Percentiles rank a stretch among this genome's conserved stretches.
Evolutionary conservation across 2,888 invertebrate species (phyloP).

Genomic region (Eupeodes latifasciatus): DNA sequence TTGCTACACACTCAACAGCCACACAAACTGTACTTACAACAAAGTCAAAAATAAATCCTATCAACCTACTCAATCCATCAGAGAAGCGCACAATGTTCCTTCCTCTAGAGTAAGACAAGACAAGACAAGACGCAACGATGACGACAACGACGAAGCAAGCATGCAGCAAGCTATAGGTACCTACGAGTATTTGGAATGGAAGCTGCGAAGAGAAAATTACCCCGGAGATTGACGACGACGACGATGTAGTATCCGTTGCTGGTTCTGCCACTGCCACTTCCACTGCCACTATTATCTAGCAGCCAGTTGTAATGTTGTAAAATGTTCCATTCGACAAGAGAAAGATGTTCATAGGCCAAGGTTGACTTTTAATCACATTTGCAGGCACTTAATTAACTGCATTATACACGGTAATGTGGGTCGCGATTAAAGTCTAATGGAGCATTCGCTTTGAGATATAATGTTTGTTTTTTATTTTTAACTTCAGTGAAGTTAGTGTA

Average conservation of each 20-base stretch:
- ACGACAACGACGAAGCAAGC: no score
- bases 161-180: no score
- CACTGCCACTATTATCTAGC: not conserved
- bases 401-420: slow-evolving; percentile 54
- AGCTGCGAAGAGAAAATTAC: slow-evolving; percentile 37
- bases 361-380: slow-evolving; percentile 68
- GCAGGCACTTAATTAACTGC: slow-evolving; percentile 67
- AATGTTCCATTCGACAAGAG: slow-evolving; percentile 9
- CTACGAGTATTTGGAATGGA: not conserved
- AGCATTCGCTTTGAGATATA: slow-evolving; percentile 26
- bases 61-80: slow-evolving; percentile 43
- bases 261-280: not conserved
- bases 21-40: slow-evolving; percentile 13
- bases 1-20: slow-evolving; percentile 41
- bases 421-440: slow-evolving; percentile 35
- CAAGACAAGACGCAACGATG: no score
- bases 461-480: not conserved
- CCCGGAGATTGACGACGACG: slow-evolving; percentile 37
- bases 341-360: slow-evolving; percentile 66
- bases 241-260: not conserved
- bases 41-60: slow-evolving; percentile 52
- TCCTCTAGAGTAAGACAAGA: slow-evolving; percentile 16
- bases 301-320: not conserved
- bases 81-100: slow-evolving; percentile 39
- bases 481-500: not conserved